Evolutionary conservation across 2,888 invertebrate genomes (phyloP), one percentile per base, ranked within the genome.

Genomic region (Brenthis ino): DNA sequence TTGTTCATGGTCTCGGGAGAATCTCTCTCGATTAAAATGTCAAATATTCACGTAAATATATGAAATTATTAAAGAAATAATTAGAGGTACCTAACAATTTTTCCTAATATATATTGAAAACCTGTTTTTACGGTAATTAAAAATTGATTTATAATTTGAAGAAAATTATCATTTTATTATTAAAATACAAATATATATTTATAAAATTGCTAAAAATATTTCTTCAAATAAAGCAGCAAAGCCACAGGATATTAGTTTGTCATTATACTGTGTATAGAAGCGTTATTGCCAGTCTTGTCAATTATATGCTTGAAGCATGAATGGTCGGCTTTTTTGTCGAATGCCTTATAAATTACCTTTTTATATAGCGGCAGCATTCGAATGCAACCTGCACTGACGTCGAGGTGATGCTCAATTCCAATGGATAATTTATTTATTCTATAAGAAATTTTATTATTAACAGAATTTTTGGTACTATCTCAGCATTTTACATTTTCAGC

Each of bases 251-350:
- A 16, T 57, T 24, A 43, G 8, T 63, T 33, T 43, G 12, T 20
- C 51, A 47, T 2, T 1, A 16, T 43, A 14, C 3, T 50, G 28
- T 63, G 43, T 11, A 54, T 43, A 37, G 53, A 33, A 57, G 80
- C 82, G 85, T 86, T 88, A 88, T 88, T 85, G 81, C 73, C 78
- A 83, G 85, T 86, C 82, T 83, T 89, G 90, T 89, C 90, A 89
- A 89, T 89, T 89, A 87, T 82, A 78, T 76, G 76, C 78, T 76
- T 77, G 67, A 77, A 60, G 71, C 72, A 55, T 73, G 71, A 71
- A 73, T 75, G 69, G 73, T 50, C 67, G 58, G 55, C 37, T 56
- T 71, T 69, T 68, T 71, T 69, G 60, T 69, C 58, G 55, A 58
- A 20, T 61, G 60, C n/a, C 64, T 65, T 65, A 65, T 69, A 69